Base-by-base conservation (phyloP, 2,888 invertebrate species). In the Idaea aversata region DNA sequence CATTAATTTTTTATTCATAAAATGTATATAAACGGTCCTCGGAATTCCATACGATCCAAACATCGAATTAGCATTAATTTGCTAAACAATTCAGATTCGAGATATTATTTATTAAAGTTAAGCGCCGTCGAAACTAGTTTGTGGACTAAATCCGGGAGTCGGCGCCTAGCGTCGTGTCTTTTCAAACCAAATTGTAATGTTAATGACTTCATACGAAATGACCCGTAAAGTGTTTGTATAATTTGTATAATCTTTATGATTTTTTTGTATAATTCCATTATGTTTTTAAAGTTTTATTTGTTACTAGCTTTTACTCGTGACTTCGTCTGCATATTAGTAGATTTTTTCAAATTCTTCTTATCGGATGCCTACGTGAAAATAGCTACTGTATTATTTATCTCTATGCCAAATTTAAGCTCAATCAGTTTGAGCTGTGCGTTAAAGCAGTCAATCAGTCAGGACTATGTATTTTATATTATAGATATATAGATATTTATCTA, bases 31-130 rank as follows among this genome's bases (percentile, higher is more conserved):
- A 47, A 47, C 47, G 47, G 47, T 47, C 47, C 83, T 80, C 78
- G 80, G 75, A 82, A 87, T 87, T 85, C 86, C 87, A 63, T 65
- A 69, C 78, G 77, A 75, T 69, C 72, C 77, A 69, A 67, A 66
- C 71, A 47, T 47, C 47, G 70, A 79, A 86, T 88, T 88, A 85
- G 85, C 87, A 88, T 88, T 83, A 86, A 88, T 87, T 87, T 78
- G 80, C 82, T 78, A 82, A 83, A 47, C 47, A 47, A 47, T 47
- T 47, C 47, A 75, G 72, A 80, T 80, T 81, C 80, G 83, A 83
- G 86, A 78, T 74, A 69, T 81, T 78, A 83, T 81, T 78, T 79
- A 72, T 73, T 74, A 68, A 15, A 34, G 35, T 6, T 34, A 34
- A 34, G 15, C 34, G 34, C 60, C 34, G 34, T 34, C 15, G 63